A percentile compares a stretch with the other conserved stretches of the same genome.
Conservation (phyloP, 2,888 invertebrate species). For the Diogma glabrata region DNA sequence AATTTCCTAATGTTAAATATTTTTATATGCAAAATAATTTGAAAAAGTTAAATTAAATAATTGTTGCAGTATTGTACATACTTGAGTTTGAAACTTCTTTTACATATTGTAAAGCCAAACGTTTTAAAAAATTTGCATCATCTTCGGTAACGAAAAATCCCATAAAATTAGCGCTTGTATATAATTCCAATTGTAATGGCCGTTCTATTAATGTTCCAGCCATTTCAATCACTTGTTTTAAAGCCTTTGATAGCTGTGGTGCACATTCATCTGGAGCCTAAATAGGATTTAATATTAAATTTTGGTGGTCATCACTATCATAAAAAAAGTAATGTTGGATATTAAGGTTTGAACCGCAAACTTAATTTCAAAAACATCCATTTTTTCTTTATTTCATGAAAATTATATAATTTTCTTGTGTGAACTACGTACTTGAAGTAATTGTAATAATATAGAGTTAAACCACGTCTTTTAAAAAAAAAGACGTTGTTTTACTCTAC, state of each 20-base stretch:
- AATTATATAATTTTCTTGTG: no score
- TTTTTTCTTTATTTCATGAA: no score
- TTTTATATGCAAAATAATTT: not conserved
- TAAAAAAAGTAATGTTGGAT: no score
- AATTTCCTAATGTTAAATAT: slow-evolving; percentile 1
- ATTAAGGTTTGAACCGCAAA: no score
- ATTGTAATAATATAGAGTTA: no score
- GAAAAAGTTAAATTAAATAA: no score
- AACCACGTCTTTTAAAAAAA: no score
- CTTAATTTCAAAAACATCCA: no score
- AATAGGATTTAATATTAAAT: no score
- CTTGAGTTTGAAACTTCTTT: slow-evolving; percentile 65
- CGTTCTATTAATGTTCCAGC: slow-evolving; percentile 53
- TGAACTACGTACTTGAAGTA: no score
- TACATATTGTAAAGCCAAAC: slow-evolving; percentile 67
- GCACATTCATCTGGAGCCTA: slow-evolving; percentile 70
- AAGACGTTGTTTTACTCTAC: no score
- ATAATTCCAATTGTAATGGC: slow-evolving; percentile 63
- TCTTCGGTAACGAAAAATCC: slow-evolving; percentile 77
- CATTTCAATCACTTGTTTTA: slow-evolving; percentile 61
- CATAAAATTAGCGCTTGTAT: slow-evolving; percentile 81
- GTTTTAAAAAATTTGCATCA: slow-evolving; percentile 68
- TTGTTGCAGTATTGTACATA: slow-evolving; percentile 41
- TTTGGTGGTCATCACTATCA: no score
- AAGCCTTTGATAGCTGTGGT: slow-evolving; percentile 52